Percentiles rank a stretch among this genome's conserved stretches.
phyloP scores from a whole-genome alignment of 2,797 vertebrate genomes.

The Mus minutoides region DNA sequence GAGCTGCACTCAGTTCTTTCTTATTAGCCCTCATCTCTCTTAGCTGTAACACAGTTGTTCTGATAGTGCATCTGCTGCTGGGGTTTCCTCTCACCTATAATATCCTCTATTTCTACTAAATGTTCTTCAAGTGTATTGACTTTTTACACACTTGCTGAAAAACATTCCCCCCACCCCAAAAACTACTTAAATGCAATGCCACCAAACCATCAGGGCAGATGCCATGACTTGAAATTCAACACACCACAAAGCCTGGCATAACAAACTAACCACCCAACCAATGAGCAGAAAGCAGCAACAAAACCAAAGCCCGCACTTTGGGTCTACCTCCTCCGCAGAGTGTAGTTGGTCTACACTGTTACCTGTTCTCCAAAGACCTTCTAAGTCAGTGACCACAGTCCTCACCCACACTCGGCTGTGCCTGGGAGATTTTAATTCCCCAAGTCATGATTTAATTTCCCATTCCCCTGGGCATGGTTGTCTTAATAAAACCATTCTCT shows the following conservation, averaged over 20 bases:
- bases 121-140: not conserved
- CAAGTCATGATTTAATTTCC: no score
- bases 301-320: not conserved
- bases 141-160: not conserved
- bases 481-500: slow-evolving; percentile 41
- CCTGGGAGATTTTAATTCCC: slow-evolving; percentile 31
- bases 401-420: not conserved
- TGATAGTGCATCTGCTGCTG: not conserved
- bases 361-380: not conserved
- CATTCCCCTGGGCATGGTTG: not conserved
- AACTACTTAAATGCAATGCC: not conserved
- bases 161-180: no score
- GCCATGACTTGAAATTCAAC: slow-evolving; percentile 26
- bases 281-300: not conserved
- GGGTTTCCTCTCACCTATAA: not conserved
- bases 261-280: not conserved
- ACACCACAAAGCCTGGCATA: not conserved
- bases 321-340: not conserved
- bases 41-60: not conserved
- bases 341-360: not conserved
- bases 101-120: slow-evolving; percentile 37
- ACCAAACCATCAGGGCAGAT: not conserved
- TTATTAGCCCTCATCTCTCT: not conserved
- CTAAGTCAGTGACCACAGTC: not conserved
- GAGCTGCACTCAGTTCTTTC: not conserved